Percentiles rank a stretch among this genome's conserved stretches.
phyloP scores from a whole-genome alignment of 92 coral and sea anemone species.

The Scolanthus callimorphus region DNA sequence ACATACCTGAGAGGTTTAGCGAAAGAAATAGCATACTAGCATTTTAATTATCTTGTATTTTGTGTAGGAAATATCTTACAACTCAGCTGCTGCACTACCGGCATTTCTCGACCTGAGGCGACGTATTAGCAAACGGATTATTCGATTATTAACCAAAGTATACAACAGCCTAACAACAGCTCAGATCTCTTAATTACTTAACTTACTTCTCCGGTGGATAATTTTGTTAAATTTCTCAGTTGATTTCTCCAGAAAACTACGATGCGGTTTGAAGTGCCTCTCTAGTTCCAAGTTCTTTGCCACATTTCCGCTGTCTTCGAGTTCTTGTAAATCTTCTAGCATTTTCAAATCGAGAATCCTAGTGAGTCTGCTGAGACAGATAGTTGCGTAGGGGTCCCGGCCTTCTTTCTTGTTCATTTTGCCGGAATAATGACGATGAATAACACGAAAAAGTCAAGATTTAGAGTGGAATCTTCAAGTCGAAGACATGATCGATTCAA shows the following conservation, averaged over 20 bases:
- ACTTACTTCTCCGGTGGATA: constrained; percentile 71
- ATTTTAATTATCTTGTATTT: too few species aligned
- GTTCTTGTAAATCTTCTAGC: constrained; percentile 79
- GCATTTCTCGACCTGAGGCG: too few species aligned
- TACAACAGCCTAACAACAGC: too few species aligned
- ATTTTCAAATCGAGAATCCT: constrained; percentile 78
- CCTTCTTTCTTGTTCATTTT: constrained; percentile 77
- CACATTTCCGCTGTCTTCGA: constrained; percentile 78
- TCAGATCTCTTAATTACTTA: too few species aligned
- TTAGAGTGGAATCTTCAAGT: background rate
- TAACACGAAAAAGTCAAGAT: background rate
- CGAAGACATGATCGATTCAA: background rate
- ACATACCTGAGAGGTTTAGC: too few species aligned
- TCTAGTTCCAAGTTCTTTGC: constrained; percentile 74
- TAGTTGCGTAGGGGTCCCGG: constrained; percentile 79
- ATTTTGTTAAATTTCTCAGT: constrained; percentile 75
- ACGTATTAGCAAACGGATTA: too few species aligned
- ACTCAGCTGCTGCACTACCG: too few species aligned
- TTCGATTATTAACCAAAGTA: too few species aligned
- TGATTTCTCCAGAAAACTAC: constrained; percentile 75
- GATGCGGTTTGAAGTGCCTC: constrained; percentile 46
- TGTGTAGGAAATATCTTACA: too few species aligned
- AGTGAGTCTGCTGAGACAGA: constrained; percentile 76
- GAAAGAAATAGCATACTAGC: too few species aligned
- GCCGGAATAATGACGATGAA: background rate